A percentile compares a stretch with the other conserved stretches of the same genome.
phyloP scores from a whole-genome alignment of 2,888 invertebrate genomes.

The Diadromus collaris region DNA sequence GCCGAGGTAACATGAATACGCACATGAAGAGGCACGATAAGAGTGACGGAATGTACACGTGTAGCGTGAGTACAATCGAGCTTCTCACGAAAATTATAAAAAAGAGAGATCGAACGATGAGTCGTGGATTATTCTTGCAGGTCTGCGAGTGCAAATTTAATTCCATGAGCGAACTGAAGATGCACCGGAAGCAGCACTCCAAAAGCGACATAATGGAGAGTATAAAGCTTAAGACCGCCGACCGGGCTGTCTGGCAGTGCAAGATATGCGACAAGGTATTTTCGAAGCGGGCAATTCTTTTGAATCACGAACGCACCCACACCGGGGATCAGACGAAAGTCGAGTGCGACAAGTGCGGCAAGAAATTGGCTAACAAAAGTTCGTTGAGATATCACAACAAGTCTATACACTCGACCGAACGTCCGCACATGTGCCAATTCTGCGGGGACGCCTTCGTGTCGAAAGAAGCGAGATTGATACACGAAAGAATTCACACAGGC shows the following conservation, averaged over 20 bases:
- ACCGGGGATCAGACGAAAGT: conserved; percentile 63
- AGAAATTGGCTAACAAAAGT: conserved; percentile 72
- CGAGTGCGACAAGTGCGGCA: conserved; percentile 73
- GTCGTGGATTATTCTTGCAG: conserved; percentile 56
- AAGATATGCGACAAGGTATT: conserved; percentile 70
- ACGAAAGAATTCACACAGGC: conserved; percentile 79
- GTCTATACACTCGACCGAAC: conserved; percentile 78
- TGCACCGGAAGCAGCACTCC: conserved; percentile 73
- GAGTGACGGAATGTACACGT: conserved; percentile 70
- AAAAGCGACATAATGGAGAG: conserved; percentile 71
- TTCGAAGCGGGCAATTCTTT: conserved; percentile 68
- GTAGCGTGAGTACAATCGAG: conserved; percentile 68
- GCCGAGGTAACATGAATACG: conserved; percentile 76
- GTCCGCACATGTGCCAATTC: conserved; percentile 79
- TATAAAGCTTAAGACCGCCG: conserved; percentile 64
- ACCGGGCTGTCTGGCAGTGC: conserved; percentile 70
- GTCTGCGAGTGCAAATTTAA: conserved; percentile 72
- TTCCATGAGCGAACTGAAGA: conserved; percentile 74
- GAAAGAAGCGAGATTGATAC: conserved; percentile 78
- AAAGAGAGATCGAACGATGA: background rate
- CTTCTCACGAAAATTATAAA: background rate
- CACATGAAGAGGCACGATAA: conserved; percentile 75
- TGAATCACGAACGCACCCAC: conserved; percentile 72
- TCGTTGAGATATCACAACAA: conserved; percentile 78
- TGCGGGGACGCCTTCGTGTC: conserved; percentile 79